Evolutionary conservation across 2,888 invertebrate species (phyloP).

Genomic region (Carpatolechia fugitivella): DNA sequence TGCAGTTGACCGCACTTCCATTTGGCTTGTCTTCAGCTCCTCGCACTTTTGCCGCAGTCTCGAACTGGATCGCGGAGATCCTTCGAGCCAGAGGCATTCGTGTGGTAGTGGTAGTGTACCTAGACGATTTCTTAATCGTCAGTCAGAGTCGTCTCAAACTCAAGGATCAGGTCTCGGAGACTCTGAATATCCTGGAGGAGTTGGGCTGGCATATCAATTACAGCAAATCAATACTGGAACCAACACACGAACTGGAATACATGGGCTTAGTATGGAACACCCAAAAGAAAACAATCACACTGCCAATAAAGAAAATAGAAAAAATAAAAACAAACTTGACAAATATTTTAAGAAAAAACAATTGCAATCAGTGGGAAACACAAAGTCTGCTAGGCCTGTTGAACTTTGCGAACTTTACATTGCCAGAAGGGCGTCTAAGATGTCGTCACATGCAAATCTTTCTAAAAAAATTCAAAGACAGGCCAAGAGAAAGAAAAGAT

Average conservation of each 20-base stretch:
- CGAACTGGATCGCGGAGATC: constrained; percentile 24
- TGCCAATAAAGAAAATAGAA: constrained; percentile 10
- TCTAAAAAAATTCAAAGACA: constrained; percentile 17
- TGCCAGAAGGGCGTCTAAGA: constrained; percentile 19
- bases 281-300: constrained; percentile 5
- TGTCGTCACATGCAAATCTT: constrained; percentile 23
- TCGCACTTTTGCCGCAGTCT: constrained; percentile 20
- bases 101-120: constrained; percentile 16
- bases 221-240: constrained; percentile 15
- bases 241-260: constrained; percentile 12
- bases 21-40: constrained; percentile 21
- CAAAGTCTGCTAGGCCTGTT: constrained; percentile 21
- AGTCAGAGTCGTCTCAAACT: constrained; percentile 5
- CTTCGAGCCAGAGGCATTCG: constrained; percentile 19
- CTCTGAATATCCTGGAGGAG: background rate
- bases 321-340: background rate
- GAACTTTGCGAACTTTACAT: constrained; percentile 23
- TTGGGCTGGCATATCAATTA: constrained; percentile 19
- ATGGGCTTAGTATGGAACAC: constrained; percentile 19
- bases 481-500: constrained; percentile 9
- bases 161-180: background rate
- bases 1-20: constrained; percentile 22
- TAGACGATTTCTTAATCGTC: constrained; percentile 20
- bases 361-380: constrained; percentile 7
- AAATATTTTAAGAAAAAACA: background rate